Evolutionary conservation across 2,797 vertebrate species (phyloP).

Genomic region (Apodemus agrarius): DNA sequence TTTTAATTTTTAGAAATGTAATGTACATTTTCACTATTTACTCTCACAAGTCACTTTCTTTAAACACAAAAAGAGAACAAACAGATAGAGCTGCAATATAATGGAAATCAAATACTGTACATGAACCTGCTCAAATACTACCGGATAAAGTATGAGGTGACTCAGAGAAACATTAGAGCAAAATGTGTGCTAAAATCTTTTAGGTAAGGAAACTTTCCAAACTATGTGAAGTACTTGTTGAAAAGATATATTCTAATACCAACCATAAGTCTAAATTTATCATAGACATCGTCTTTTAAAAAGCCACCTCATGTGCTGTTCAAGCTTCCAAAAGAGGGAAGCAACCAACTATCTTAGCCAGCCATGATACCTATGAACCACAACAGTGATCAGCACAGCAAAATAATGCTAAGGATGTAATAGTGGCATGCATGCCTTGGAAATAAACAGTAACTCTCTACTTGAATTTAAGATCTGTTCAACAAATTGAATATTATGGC

Average conservation of each 20-base stretch:
- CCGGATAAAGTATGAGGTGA: neutral
- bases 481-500: neutral
- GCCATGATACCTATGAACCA: neutral
- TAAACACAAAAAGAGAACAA: slow-evolving; percentile 65
- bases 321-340: neutral
- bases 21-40: slow-evolving; percentile 44
- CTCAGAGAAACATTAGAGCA: neutral
- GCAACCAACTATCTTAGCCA: neutral
- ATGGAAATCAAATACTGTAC: slow-evolving; percentile 61
- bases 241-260: neutral
- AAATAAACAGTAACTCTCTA: neutral
- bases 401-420: too few species aligned
- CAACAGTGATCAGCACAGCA: neutral
- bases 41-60: slow-evolving; percentile 28
- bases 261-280: neutral
- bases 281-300: neutral
- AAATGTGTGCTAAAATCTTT: neutral
- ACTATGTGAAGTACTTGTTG: neutral
- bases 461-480: neutral
- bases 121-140: neutral
- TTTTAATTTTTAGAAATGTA: slow-evolving; percentile 47
- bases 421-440: too few species aligned
- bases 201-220: neutral
- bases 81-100: slow-evolving; percentile 51
- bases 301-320: neutral